Base-by-base conservation (phyloP, 2,888 invertebrate genomes). In the Ecdyonurus torrentis region DNA sequence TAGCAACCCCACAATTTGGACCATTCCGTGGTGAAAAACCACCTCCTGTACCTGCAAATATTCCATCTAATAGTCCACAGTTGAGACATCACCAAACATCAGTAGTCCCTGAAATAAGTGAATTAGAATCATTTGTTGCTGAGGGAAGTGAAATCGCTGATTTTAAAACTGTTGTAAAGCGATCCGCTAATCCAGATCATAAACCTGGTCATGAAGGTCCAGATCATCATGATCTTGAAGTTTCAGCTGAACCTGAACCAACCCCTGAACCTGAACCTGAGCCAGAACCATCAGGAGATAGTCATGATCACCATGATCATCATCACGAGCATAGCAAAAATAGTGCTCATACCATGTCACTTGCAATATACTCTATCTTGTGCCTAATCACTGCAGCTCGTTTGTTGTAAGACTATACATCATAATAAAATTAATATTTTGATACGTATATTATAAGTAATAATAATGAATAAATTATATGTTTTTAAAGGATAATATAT, bases 1-100 rank as follows among this genome's bases (percentile, higher is more conserved):
- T 81, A 68, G 81, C 72, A 23, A 71, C 81, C 24, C 89, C 89
- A 1, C 89, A 89, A 70, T 87, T 86, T 67, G 85, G 83, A 0
- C 84, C 84, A 1, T 89, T 85, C 68, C 82, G 78, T 69, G 89
- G 89, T 0, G 86, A 89, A 70, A 78, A 86, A 3, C 88, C 89
- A 7, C 83, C 83, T 1, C 73, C 80, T 58, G 74, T 80, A 25
- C 75, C 78, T 1, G 75, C 76, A 23, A 75, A 77, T 64, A 70
- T 74, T 20, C 70, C 74, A 5, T 74, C 74, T 20, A 71, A 70
- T 58, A 70, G 71, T 2, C 73, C 74, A 24, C 74, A 76, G 64
- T 66, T 74, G 52, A 69, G 60, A 69, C 64, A 62, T 3, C 63
- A 61, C 20, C 22, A 50, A 18, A 22, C 64, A 5, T 25, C 25